Conservation (phyloP, 2,113 vertebrate genomes). For the Oceanodroma tethys region DNA sequence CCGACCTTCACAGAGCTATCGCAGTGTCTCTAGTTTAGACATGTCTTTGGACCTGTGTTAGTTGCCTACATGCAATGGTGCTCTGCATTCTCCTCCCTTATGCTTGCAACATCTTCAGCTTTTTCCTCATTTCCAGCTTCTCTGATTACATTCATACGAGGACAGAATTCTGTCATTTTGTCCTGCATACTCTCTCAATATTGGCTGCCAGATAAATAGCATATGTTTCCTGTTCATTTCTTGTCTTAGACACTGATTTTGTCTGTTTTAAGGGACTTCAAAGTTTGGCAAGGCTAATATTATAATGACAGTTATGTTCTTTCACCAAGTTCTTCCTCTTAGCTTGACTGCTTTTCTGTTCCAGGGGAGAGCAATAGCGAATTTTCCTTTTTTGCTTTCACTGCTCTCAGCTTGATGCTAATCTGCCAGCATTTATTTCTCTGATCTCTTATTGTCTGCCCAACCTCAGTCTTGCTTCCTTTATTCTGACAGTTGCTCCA, state of each 20-base stretch:
- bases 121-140: background rate
- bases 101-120: background rate
- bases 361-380: background rate
- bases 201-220: background rate
- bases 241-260: background rate
- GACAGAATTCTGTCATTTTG: background rate
- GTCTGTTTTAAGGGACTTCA: background rate
- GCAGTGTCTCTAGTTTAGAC: background rate
- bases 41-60: background rate
- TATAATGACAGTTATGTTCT: background rate
- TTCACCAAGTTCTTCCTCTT: background rate
- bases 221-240: background rate
- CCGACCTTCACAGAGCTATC: background rate
- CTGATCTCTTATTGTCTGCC: background rate
- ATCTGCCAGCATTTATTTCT: background rate
- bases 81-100: background rate
- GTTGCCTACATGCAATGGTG: background rate
- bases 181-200: background rate
- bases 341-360: conserved; percentile 18
- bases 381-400: background rate
- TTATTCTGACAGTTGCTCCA: conserved; percentile 3
- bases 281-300: background rate
- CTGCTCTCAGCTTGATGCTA: conserved; percentile 3
- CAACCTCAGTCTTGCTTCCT: background rate
- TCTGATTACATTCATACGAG: background rate